Evolutionary conservation across 2,888 invertebrate genomes (phyloP).

Genomic region (Hypsopygia costalis): DNA sequence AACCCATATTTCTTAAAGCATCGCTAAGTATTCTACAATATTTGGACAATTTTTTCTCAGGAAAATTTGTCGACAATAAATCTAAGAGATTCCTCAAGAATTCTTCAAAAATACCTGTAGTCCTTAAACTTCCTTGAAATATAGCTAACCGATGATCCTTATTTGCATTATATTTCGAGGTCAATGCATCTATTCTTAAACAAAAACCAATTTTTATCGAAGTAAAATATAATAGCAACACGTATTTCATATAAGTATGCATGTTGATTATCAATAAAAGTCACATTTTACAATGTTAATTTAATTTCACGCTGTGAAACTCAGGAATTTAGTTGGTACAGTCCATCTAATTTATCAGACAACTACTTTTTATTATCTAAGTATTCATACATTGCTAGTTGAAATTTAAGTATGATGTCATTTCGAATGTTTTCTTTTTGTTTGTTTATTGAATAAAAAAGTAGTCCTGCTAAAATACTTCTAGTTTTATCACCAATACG

Average conservation of each 20-base stretch:
- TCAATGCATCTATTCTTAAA: background rate
- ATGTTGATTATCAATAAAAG: background rate
- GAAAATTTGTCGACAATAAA: conserved; percentile 31
- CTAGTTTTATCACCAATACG: conserved; percentile 39
- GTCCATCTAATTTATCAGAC: no score
- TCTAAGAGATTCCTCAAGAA: conserved; percentile 42
- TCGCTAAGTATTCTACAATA: conserved; percentile 34
- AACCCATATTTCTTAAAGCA: conserved; percentile 28
- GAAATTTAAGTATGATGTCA: conserved; percentile 41
- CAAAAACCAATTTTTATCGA: background rate
- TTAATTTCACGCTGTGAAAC: conserved; percentile 16
- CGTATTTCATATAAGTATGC: no score
- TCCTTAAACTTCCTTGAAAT: background rate
- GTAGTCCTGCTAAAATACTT: conserved; percentile 30
- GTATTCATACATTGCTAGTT: conserved; percentile 42
- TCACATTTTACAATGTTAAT: background rate
- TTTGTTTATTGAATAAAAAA: conserved; percentile 35
- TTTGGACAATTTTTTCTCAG: conserved; percentile 29
- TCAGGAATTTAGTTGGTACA: no score
- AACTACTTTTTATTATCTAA: conserved; percentile 15
- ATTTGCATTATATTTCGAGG: background rate
- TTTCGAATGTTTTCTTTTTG: conserved; percentile 25
- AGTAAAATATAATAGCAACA: background rate
- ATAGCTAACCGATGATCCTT: background rate
- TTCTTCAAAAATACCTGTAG: conserved; percentile 36